Conservation (phyloP, 2,113 vertebrate genomes). For the Ramphastos sulfuratus region DNA sequence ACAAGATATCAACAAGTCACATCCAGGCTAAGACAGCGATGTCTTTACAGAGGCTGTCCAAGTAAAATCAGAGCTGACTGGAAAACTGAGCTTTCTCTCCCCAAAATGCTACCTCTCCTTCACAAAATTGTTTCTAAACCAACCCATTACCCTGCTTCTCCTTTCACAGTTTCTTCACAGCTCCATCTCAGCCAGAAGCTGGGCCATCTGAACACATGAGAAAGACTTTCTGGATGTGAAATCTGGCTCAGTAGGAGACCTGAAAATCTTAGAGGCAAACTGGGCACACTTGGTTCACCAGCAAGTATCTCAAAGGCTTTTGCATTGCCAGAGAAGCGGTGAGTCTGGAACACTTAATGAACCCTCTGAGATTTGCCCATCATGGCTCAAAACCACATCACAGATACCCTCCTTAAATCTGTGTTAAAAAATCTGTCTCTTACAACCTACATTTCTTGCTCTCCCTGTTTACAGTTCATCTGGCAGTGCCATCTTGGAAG, state of each 20-base stretch:
- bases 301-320: background rate
- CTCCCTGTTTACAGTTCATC: background rate
- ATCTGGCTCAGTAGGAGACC: background rate
- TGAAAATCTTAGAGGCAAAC: background rate
- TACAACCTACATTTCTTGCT: background rate
- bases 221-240: constrained; percentile 18
- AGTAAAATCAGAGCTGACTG: background rate
- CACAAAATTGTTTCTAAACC: background rate
- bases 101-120: background rate
- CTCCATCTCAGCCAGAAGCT: constrained; percentile 44
- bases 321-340: background rate
- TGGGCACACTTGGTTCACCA: background rate
- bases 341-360: background rate
- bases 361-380: background rate
- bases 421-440: background rate
- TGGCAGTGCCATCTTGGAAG: background rate
- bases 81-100: background rate
- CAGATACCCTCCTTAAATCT: background rate
- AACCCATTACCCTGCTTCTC: background rate
- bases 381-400: background rate
- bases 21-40: background rate
- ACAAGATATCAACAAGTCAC: constrained; percentile 29
- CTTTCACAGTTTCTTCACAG: constrained; percentile 57
- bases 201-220: constrained; percentile 39
- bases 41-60: background rate